phyloP scores from a whole-genome alignment of 1,140 invertebrate species.

The Eumaeus atala region DNA sequence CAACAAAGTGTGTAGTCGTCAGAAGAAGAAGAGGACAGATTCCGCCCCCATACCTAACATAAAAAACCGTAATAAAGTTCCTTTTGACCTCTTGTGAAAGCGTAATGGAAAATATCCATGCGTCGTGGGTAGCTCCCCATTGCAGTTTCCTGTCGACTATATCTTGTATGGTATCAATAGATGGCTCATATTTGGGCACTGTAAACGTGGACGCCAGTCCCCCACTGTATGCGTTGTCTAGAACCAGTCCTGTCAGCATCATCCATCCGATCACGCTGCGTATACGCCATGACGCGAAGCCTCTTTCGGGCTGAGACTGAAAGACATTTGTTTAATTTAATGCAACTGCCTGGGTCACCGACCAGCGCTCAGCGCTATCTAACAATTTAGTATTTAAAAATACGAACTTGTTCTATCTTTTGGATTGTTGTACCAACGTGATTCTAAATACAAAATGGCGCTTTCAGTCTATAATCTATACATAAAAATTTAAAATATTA shows the following conservation, averaged over 20 bases:
- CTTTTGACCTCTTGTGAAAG: constrained; percentile 55
- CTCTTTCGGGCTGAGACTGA: constrained; percentile 39
- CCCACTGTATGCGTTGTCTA: constrained; percentile 73
- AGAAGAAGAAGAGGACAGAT: too few species aligned
- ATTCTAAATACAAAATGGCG: too few species aligned
- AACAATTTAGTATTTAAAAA: too few species aligned
- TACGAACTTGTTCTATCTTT: too few species aligned
- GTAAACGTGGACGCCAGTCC: constrained; percentile 75
- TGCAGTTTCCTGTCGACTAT: constrained; percentile 66
- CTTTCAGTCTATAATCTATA: too few species aligned
- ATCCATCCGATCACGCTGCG: constrained; percentile 58
- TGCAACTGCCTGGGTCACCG: too few species aligned
- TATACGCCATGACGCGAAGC: constrained; percentile 40
- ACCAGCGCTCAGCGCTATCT: too few species aligned
- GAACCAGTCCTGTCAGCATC: constrained; percentile 63
- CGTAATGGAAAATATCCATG: constrained; percentile 74
- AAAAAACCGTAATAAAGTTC: too few species aligned
- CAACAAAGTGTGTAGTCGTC: too few species aligned
- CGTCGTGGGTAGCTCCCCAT: constrained; percentile 76
- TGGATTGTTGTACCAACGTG: too few species aligned
- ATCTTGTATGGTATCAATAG: constrained; percentile 72
- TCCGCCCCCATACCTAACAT: too few species aligned
- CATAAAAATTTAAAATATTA: too few species aligned
- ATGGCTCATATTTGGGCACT: constrained; percentile 70
- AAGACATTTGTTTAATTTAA: constrained; percentile 9